Conservation (phyloP, 2,113 vertebrate genomes). For the Rhombomys opimus region DNA sequence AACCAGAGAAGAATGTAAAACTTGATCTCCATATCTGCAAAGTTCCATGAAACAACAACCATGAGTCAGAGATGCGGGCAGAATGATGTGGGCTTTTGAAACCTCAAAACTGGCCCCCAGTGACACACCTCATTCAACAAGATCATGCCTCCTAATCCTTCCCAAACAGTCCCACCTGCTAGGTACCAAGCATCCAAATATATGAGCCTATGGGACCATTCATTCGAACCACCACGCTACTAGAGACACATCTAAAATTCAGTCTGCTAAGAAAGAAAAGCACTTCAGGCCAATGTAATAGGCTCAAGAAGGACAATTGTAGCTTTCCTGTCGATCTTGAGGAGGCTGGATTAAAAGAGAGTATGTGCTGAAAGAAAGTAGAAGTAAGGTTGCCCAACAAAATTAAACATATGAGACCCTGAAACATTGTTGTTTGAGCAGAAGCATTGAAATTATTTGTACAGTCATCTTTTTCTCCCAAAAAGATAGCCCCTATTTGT, state of each 20-base stretch:
- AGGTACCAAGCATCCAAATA: not conserved
- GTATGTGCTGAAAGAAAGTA: not conserved
- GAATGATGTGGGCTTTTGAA: not conserved
- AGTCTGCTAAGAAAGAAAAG: not conserved
- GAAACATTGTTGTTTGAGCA: not conserved
- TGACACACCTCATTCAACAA: not conserved
- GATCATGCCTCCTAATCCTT: not conserved
- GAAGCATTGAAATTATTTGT: slow-evolving; percentile 43
- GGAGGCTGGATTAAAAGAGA: slow-evolving; percentile 29
- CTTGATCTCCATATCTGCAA: not conserved
- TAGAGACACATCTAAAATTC: not conserved
- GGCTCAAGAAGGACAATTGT: slow-evolving; percentile 1
- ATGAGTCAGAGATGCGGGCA: no score
- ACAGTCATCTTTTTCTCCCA: slow-evolving; percentile 36
- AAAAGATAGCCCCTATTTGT: slow-evolving; percentile 19
- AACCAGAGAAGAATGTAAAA: not conserved
- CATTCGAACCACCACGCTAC: not conserved
- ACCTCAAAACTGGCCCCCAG: not conserved
- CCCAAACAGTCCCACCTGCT: not conserved
- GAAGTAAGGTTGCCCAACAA: slow-evolving; percentile 42
- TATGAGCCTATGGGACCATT: not conserved
- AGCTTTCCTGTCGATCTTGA: slow-evolving; percentile 49
- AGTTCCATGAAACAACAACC: not conserved
- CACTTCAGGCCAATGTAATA: slow-evolving; percentile 36
- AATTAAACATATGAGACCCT: slow-evolving; percentile 6